Base-by-base conservation (phyloP, 2,797 vertebrate species). In the Scleropages formosus region DNA sequence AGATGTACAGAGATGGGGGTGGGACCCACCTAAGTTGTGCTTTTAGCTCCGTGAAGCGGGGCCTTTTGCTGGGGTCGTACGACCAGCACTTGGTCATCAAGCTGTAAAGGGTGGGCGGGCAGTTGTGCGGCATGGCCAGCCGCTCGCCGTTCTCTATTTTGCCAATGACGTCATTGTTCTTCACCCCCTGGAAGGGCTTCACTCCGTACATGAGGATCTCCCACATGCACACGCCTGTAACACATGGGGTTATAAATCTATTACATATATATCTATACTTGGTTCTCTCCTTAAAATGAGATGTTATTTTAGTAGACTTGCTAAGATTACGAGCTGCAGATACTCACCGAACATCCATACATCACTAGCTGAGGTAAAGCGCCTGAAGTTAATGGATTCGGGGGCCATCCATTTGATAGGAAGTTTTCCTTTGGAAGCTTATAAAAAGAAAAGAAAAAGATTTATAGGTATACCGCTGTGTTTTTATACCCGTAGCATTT, bases 321-420 rank as follows among this genome's bases (percentile, higher is more conserved):
- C 4, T 47, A 24, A 15, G 12, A 24, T 15, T 56, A n/a, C 66
- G 22, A 69, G 24, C 10, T 69, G 67, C 9, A 20, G 10, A 75
- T 31, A 88, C 95, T 93, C 82, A 99, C 98, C 98, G 89, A 99
- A 99, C 98, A 99, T 99, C 98, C 98, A 99, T 58, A 99, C 98
- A 4, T 99, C 98, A 1, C 98, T 99, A 75, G 98, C 97, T 87
- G 98, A 98, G 87, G 98, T 99, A 90, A 99, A 99, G 72, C 97
- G 92, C 84, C 98, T 94, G 89, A 99, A 99, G 90, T 99, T 99
- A 84, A 99, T 99, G 49, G 97, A 99, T 84, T 99, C 98, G 81
- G 98, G 98, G 79, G 98, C 97, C 97, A 99, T 99, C 97, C 97
- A 99, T 79, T 99, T 99, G 84, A 99, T 99, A 60, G 98, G 98